Base-by-base conservation (phyloP, 2,113 vertebrate species). In the Oncorhynchus gorbuscha region DNA sequence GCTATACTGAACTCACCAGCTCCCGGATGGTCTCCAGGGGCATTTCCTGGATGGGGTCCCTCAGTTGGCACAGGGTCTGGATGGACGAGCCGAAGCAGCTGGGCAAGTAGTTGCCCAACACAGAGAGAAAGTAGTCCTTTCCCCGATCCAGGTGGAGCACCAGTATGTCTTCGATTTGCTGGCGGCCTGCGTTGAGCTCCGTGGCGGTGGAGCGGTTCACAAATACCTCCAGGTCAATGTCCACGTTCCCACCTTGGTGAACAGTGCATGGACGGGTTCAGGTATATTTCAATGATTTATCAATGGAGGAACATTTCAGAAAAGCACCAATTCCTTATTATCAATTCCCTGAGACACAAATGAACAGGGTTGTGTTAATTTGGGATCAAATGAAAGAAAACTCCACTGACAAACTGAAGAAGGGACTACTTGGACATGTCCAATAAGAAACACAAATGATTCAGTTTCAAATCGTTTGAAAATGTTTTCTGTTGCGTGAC, bases 121-220 rank as follows among this genome's bases (percentile, higher is more conserved):
- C 79, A 0, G 96, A 94, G 22, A 99, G 87, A 87, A 99, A 99
- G 86, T 98, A 99, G 90, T 99, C 98, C 86, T 98, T 99, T 59
- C 98, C 98, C 70, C 94, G 91, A 12, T 91, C 84, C 72, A 99
- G 92, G 84, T 97, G 98, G 55, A 99, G 94, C 78, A 99, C 94
- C 85, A 99, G 90, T 83, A 99, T 98, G 81, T 99, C 97, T 89
- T 99, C 98, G 1, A 99, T 93, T 69, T 92, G 89, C 80, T 98
- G 93, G 79, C 92, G 92, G 74, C 96, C 95, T 0, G 89, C 94
- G 90, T 97, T 99, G 13, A 99, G 90, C 48, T 76, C 89, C 22
- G 95, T 94, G n/a, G 97, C 97, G 2, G 94, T 96, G 3, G 92
- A 90, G 83, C 97, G 96, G 91, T 98, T 99, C 82, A 99, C 96